Evolutionary conservation across 2,113 vertebrate species (phyloP), one percentile per base, ranked within the genome.

Genomic region (Chaenocephalus aceratus): DNA sequence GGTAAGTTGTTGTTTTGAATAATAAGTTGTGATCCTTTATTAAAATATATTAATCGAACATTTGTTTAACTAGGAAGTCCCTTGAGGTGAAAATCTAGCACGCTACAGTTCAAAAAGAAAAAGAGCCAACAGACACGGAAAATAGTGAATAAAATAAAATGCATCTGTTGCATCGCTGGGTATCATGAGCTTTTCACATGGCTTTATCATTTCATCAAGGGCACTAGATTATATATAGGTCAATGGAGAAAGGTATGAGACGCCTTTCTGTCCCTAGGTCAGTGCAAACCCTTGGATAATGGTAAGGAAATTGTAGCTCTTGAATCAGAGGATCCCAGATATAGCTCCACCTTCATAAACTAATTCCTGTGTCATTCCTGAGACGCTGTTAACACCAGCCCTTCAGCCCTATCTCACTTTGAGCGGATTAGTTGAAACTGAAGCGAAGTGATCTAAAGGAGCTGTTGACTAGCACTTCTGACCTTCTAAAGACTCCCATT

Each of bases 401-500:
- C 79, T 59, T 44, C 75, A 64, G 53, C 71, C 82, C 68, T 57
- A 75, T 86, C 80, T 92, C 84, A 90, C 86, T 85, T 88, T 49
- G 44, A 84, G 79, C 62, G 49, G 67, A 72, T 72, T 71, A 59
- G 70, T 45, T 82, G 86, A 68, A 78, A 72, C 23, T 53, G 16
- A 77, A 84, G 77, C 3, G 62, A 80, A 53, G 63, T 63, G 26
- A 77, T 79, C 66, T 4, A 0, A 79, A 87, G 79, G 72, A 88
- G 81, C 81, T 91, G 89, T 74, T 86, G 87, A 90, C 74, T 63
- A 34, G 61, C 11, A 18, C 13, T 12, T 69, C 74, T 84, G 78
- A 82, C 90, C 84, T 89, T 83, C 80, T 72, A 80, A 83, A 91
- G 90, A 89, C 69, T 74, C 54, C 62, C 77, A 69, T 84, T 86